Evolutionary conservation across 2,113 vertebrate species (phyloP).

Genomic region (Oreochromis tanganicae): DNA sequence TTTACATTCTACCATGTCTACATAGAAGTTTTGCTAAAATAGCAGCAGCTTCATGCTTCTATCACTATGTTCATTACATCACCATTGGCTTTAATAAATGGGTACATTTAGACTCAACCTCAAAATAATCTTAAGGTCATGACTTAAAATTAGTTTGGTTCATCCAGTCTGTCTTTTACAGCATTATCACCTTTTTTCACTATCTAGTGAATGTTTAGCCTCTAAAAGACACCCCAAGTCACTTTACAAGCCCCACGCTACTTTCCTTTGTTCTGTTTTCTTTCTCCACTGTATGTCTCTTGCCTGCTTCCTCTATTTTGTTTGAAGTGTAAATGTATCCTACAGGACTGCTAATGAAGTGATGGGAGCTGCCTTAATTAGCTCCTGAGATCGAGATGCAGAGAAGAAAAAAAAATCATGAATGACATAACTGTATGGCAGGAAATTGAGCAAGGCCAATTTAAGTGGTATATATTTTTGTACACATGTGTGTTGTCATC

Average conservation of each 20-base stretch:
- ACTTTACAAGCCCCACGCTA: neutral
- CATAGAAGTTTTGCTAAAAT: neutral
- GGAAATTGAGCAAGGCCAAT: neutral
- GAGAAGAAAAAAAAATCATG: neutral
- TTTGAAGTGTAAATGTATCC: conserved; percentile 56
- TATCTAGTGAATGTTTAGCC: neutral
- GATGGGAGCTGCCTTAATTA: conserved; percentile 15
- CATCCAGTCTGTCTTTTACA: neutral
- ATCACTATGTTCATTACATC: neutral
- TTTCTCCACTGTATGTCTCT: neutral
- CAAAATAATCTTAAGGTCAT: neutral
- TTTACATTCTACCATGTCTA: neutral
- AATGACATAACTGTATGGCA: neutral
- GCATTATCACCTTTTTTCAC: neutral
- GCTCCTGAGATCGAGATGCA: neutral
- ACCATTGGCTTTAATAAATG: neutral
- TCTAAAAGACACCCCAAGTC: neutral
- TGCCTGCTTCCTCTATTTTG: neutral
- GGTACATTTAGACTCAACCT: neutral
- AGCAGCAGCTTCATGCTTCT: neutral
- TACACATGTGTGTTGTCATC: neutral
- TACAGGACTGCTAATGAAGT: conserved; percentile 46
- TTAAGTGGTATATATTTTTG: neutral
- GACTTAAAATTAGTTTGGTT: neutral
- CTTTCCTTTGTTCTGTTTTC: neutral